A percentile compares a stretch with the other conserved stretches of the same genome.
phyloP scores from a whole-genome alignment of 53 echinoderm and acorn worm species.

The Antedon mediterranea region DNA sequence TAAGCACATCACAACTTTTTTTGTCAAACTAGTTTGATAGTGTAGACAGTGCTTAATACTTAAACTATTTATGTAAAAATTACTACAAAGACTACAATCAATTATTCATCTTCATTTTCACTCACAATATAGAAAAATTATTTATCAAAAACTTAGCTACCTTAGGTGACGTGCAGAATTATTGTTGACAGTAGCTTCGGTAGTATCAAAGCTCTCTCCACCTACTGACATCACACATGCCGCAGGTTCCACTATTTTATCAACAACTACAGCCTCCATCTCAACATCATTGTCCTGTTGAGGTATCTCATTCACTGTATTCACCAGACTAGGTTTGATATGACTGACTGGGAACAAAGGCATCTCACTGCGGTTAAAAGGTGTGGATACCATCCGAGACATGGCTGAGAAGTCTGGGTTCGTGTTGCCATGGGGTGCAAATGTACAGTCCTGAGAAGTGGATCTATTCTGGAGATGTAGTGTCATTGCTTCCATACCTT shows the following conservation, averaged over 20 bases:
- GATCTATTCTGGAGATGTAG: slow-evolving; percentile 2
- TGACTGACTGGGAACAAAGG: slow-evolving; percentile 77
- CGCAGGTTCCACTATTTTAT: neutral
- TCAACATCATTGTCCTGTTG: neutral
- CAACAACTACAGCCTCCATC: neutral
- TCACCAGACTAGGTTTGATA: slow-evolving; percentile 39
- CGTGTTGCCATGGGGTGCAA: slow-evolving; percentile 20
- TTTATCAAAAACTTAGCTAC: too few relatives aligned
- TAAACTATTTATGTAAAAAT: too few relatives aligned
- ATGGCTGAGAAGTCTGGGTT: slow-evolving; percentile 56
- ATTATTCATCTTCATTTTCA: too few relatives aligned
- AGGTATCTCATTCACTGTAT: neutral
- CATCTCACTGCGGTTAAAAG: slow-evolving; percentile 48
- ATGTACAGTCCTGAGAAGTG: slow-evolving; percentile 16
- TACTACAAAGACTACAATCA: too few relatives aligned
- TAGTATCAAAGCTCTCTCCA: slow-evolving; percentile 43
- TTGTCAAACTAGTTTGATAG: too few relatives aligned
- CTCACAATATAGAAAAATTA: too few relatives aligned
- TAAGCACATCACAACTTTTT: too few relatives aligned
- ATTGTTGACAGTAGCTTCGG: slow-evolving; percentile 30
- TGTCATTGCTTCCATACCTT: slow-evolving; percentile 32
- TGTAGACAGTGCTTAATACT: too few relatives aligned
- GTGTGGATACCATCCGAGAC: slow-evolving; percentile 91
- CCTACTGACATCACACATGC: neutral
- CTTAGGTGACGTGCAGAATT: slow-evolving; percentile 30